Conservation (phyloP, 2,113 vertebrate species). For the Meles meles region DNA sequence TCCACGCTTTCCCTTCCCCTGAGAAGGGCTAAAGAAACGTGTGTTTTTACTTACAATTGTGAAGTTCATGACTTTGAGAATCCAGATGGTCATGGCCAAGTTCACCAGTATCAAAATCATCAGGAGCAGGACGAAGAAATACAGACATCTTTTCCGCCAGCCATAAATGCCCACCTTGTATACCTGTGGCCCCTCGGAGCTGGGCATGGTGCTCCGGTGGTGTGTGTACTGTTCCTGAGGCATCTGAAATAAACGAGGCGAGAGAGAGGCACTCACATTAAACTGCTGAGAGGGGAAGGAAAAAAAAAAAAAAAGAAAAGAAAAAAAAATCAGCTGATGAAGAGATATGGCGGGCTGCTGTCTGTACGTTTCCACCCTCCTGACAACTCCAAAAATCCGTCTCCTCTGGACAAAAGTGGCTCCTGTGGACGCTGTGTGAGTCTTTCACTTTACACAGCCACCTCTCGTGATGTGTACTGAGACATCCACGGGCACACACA, state of each 20-base stretch:
- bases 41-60: constrained; percentile 93
- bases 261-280: constrained; percentile 56
- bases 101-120: constrained; percentile 99
- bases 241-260: constrained; percentile 88
- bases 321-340: not conserved
- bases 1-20: too few species aligned
- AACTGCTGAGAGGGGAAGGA: not conserved
- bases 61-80: constrained; percentile 99
- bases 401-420: not conserved
- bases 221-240: constrained; percentile 97
- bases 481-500: not conserved
- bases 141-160: constrained; percentile 99
- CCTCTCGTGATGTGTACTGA: not conserved
- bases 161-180: constrained; percentile 99
- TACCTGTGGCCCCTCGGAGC: constrained; percentile 94
- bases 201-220: constrained; percentile 94
- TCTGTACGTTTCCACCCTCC: not conserved
- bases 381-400: constrained; percentile 8
- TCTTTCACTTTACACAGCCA: not conserved
- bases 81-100: constrained; percentile 99
- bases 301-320: not conserved
- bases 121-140: constrained; percentile 98
- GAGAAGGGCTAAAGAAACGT: not conserved
- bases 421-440: not conserved
- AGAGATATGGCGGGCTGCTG: not conserved